Evolutionary conservation across 2,113 vertebrate genomes (phyloP).

Genomic region (Ptilorrhoa leucosticta): DNA sequence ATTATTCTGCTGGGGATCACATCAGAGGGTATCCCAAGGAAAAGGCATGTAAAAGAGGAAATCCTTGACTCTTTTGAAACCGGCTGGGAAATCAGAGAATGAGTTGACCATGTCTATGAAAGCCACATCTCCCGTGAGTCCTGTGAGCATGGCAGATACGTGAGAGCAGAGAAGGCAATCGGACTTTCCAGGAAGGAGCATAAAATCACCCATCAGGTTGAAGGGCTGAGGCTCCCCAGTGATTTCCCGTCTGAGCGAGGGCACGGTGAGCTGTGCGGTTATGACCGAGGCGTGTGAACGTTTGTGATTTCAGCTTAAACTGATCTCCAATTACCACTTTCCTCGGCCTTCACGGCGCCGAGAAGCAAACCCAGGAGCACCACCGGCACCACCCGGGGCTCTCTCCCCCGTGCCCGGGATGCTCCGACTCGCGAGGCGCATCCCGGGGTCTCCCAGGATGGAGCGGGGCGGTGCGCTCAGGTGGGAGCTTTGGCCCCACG

Average conservation of each 20-base stretch:
- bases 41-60: not conserved
- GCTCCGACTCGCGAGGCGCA: not conserved
- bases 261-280: rapidly evolving
- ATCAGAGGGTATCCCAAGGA: not conserved
- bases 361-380: not conserved
- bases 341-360: rapidly evolving
- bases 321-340: rapidly evolving
- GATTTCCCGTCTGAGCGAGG: not conserved
- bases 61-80: not conserved
- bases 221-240: not conserved
- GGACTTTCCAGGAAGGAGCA: not conserved
- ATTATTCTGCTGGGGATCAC: not conserved
- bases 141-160: rapidly evolving
- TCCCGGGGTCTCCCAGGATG: not conserved
- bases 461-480: not conserved
- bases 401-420: rapidly evolving
- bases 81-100: not conserved
- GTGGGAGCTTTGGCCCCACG: not conserved
- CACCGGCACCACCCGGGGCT: rapidly evolving
- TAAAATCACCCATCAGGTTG: rapidly evolving
- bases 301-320: not conserved
- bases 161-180: not conserved
- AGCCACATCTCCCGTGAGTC: not conserved
- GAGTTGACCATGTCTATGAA: not conserved
- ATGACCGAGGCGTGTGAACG: rapidly evolving